Evolutionary conservation across 2,797 vertebrate species (phyloP).

Genomic region (Chaunax sp.): DNA sequence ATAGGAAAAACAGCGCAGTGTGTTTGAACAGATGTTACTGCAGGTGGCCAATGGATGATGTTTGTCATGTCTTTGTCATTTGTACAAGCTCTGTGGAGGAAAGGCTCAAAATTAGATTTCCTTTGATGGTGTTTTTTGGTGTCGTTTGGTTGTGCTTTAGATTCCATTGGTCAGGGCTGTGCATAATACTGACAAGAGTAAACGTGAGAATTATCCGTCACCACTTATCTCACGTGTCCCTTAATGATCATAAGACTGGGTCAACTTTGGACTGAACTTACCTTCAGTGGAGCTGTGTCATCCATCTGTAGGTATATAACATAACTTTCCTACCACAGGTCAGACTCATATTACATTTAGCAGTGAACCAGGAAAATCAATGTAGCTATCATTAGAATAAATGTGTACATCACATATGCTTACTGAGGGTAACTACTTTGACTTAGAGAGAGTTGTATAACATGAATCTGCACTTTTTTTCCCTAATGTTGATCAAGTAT

Average conservation of each 20-base stretch:
- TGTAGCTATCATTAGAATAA: not conserved
- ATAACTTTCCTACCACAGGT: not conserved
- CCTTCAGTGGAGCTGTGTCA: conserved; percentile 3
- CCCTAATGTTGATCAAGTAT: not conserved
- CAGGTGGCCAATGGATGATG: conserved; percentile 25
- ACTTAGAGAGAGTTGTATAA: not conserved
- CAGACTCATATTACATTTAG: conserved; percentile 33
- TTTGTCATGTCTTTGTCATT: conserved; percentile 42
- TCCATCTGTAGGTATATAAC: not conserved
- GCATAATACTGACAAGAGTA: conserved; percentile 25
- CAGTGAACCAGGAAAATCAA: conserved; percentile 15
- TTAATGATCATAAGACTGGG: conserved; percentile 28
- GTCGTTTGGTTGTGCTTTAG: conserved; percentile 21
- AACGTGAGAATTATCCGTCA: conserved; percentile 21
- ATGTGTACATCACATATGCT: not conserved
- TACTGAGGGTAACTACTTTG: not conserved
- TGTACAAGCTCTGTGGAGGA: conserved; percentile 32
- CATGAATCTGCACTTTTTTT: not conserved
- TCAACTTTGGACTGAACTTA: conserved; percentile 20
- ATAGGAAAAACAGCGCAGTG: conserved; percentile 14
- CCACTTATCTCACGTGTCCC: conserved; percentile 44
- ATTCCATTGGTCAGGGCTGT: conserved; percentile 21
- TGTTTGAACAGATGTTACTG: conserved; percentile 30
- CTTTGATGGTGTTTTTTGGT: conserved; percentile 22
- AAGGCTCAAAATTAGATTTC: conserved; percentile 16